A percentile compares a stretch with the other conserved stretches of the same genome.
Evolutionary conservation across 2,888 invertebrate genomes (phyloP).

Genomic region (Cryptocephalus primarius): DNA sequence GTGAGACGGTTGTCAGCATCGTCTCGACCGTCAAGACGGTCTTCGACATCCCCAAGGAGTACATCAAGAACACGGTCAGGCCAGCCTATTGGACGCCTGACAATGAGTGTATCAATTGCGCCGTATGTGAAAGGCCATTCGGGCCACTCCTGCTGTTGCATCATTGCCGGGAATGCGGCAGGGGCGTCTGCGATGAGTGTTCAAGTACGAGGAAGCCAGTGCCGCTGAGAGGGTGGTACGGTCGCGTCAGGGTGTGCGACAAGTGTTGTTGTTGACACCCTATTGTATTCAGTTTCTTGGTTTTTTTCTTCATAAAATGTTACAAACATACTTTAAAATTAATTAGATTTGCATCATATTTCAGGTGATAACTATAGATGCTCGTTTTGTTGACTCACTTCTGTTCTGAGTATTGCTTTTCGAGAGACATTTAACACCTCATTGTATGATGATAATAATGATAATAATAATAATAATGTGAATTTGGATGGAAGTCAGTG

Average conservation of each 20-base stretch:
- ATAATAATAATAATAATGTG: no score
- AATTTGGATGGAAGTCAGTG: no score
- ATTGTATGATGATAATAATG: no score
- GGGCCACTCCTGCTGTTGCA: conserved; percentile 43
- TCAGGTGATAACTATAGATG: no score
- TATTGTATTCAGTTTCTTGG: neutral
- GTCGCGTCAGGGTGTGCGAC: conserved; percentile 66
- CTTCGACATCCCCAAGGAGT: conserved; percentile 63
- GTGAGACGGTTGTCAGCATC: conserved; percentile 61
- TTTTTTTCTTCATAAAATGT: neutral
- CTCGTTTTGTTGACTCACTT: no score
- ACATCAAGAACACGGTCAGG: conserved; percentile 64
- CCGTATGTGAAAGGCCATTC: conserved; percentile 52
- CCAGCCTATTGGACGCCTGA: conserved; percentile 77
- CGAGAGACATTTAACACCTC: no score
- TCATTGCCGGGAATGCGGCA: conserved; percentile 63
- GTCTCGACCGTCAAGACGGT: conserved; percentile 59
- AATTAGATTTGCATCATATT: no score
- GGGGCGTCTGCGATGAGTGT: conserved; percentile 54
- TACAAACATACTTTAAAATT: neutral
- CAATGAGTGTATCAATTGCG: conserved; percentile 53
- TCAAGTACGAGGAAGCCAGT: conserved; percentile 52
- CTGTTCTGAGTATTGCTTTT: no score
- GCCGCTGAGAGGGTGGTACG: conserved; percentile 60
- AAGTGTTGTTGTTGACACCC: conserved; percentile 37